A percentile compares a stretch with the other conserved stretches of the same genome.
phyloP scores from a whole-genome alignment of 1,140 invertebrate genomes.

The Micrasema longulum region DNA sequence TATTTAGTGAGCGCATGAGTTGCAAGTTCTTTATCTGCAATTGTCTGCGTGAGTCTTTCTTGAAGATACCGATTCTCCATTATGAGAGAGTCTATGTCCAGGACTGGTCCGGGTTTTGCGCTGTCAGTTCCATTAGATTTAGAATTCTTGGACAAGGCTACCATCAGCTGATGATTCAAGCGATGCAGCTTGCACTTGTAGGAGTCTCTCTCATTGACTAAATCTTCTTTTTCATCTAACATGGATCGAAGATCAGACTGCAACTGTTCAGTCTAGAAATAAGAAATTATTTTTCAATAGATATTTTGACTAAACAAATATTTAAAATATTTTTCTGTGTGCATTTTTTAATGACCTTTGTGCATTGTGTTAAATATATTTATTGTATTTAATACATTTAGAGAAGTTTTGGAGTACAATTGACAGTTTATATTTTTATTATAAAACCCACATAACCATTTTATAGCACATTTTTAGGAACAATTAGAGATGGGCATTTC shows the following conservation, averaged over 20 bases:
- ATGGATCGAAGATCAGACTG: conserved; percentile 81
- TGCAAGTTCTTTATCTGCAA: conserved; percentile 83
- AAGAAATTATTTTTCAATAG: conserved; percentile 10
- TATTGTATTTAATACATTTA: too few relatives aligned
- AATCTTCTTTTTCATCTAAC: conserved; percentile 89
- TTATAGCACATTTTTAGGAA: too few relatives aligned
- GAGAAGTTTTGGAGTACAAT: too few relatives aligned
- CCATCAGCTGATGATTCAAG: conserved; percentile 84
- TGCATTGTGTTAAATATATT: too few relatives aligned
- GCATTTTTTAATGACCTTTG: too few relatives aligned
- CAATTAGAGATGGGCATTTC: too few relatives aligned
- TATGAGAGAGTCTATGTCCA: conserved; percentile 85
- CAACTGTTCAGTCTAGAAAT: conserved; percentile 71
- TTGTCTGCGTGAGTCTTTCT: conserved; percentile 82
- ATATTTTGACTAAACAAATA: neutral
- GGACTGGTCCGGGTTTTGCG: conserved; percentile 63
- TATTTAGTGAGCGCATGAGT: conserved; percentile 79
- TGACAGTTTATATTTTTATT: too few relatives aligned
- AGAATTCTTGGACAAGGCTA: conserved; percentile 71
- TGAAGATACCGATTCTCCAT: conserved; percentile 88
- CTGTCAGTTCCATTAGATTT: conserved; percentile 50
- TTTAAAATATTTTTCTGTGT: neutral
- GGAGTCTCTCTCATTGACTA: conserved; percentile 84
- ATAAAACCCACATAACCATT: too few relatives aligned
- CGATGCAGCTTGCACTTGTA: conserved; percentile 87